Percentiles rank a stretch among this genome's conserved stretches.
phyloP scores from a whole-genome alignment of 2,797 vertebrate species.

The Pangasius djambal region DNA sequence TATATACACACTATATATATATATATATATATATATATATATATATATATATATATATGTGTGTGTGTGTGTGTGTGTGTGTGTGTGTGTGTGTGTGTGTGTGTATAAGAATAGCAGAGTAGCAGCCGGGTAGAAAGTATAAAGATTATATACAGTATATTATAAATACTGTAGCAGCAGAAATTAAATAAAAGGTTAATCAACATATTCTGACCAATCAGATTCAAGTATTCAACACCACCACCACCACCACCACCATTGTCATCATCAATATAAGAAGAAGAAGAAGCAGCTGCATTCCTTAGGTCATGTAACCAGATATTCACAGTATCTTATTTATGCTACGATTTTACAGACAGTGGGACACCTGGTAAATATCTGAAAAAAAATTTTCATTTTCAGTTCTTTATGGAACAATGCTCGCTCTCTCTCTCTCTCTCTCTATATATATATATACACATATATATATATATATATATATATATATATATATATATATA shows the following conservation, averaged over 20 bases:
- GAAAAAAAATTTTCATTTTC: neutral
- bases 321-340: neutral
- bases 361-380: neutral
- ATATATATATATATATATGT: no score
- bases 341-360: neutral
- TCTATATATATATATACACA: neutral
- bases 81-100: no score
- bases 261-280: neutral
- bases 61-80: no score
- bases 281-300: neutral
- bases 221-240: neutral
- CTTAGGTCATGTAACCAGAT: neutral
- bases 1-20: no score
- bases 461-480: no score
- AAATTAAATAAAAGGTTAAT: neutral
- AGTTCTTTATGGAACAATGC: neutral
- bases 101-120: no score
- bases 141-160: no score
- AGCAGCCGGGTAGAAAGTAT: no score
- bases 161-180: no score
- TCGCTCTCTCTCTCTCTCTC: no score
- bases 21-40: no score
- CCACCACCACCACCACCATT: neutral
- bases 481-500: no score
- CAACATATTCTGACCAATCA: neutral